Conservation (phyloP, 2,797 vertebrate genomes). For the Echeneis naucrates region DNA sequence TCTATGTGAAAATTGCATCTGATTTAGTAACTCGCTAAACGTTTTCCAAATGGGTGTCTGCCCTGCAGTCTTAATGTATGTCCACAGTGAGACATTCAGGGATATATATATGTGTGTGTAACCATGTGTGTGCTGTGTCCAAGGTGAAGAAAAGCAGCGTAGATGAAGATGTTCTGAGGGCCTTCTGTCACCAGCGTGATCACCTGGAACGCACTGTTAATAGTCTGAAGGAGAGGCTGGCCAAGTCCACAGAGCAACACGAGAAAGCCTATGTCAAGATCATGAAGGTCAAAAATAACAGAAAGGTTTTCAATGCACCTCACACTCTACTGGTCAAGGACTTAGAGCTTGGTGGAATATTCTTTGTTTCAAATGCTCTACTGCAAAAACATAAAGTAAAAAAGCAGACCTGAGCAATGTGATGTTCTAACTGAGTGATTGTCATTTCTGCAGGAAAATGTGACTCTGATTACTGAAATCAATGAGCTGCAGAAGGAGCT, state of each 20-base stretch:
- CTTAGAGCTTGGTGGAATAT: background rate
- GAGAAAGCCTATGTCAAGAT: slow-evolving; percentile 84
- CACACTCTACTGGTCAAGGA: background rate
- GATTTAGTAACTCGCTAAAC: too few species aligned
- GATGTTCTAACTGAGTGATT: background rate
- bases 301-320: background rate
- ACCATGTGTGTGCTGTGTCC: background rate
- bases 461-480: slow-evolving; percentile 89
- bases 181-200: slow-evolving; percentile 83
- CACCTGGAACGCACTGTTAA: slow-evolving; percentile 87
- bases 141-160: slow-evolving; percentile 85
- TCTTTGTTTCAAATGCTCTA: too few species aligned
- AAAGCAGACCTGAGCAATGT: background rate
- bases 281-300: slow-evolving; percentile 84
- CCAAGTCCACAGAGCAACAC: slow-evolving; percentile 86
- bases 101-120: background rate
- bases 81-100: background rate
- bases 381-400: too few species aligned
- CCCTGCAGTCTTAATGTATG: too few species aligned
- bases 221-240: slow-evolving; percentile 85
- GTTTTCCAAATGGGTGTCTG: too few species aligned
- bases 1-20: too few species aligned
- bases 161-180: slow-evolving; percentile 84
- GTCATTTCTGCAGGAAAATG: slow-evolving; percentile 87
- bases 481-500: slow-evolving; percentile 90